Percentiles rank a stretch among this genome's conserved stretches.
Evolutionary conservation across 2,113 vertebrate genomes (phyloP).

Genomic region (Crotalus tigris): DNA sequence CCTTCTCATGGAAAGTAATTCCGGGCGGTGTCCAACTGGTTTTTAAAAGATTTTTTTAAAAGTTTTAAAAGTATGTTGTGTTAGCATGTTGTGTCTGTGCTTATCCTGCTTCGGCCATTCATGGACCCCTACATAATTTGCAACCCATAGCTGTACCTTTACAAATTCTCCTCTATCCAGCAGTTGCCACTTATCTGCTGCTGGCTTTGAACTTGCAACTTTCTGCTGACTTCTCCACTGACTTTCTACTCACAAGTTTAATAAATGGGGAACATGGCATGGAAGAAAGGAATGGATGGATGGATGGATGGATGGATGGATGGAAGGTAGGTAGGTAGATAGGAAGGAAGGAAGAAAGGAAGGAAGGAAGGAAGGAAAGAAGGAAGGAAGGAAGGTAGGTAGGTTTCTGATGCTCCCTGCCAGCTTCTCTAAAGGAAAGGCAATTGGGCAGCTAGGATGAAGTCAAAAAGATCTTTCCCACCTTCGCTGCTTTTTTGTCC

Average conservation of each 20-base stretch:
- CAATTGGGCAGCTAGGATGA: not conserved
- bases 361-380: no score
- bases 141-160: not conserved
- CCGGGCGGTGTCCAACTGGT: not conserved
- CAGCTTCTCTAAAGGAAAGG: not conserved
- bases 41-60: not conserved
- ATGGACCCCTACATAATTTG: not conserved
- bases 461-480: not conserved
- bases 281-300: not conserved
- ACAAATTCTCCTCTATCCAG: not conserved
- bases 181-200: not conserved
- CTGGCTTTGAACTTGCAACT: not conserved
- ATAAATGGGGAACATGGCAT: not conserved
- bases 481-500: not conserved
- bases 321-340: no score
- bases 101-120: not conserved
- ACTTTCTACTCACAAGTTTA: not conserved
- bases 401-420: not conserved
- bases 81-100: not conserved
- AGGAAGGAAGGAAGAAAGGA: no score
- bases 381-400: not conserved
- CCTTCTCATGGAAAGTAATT: not conserved
- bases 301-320: no score
- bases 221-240: not conserved
- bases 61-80: not conserved